Evolutionary conservation across 2,797 vertebrate genomes (phyloP).

Genomic region (Myotis daubentonii): DNA sequence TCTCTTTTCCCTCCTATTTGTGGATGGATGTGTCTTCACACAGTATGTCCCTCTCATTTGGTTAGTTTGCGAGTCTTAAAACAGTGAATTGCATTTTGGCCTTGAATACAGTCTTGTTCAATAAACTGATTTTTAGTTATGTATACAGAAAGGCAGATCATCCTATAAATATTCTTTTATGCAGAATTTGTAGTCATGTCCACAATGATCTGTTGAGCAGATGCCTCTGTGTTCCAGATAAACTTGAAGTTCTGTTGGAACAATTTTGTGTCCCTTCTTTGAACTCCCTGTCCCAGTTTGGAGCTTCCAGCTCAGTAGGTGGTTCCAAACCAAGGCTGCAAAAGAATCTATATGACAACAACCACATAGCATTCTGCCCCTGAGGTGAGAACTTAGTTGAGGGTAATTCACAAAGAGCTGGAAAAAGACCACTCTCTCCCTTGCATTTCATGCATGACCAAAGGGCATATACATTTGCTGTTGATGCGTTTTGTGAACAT

Average conservation of each 20-base stretch:
- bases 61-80: neutral
- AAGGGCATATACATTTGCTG: constrained; percentile 61
- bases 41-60: neutral
- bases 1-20: neutral
- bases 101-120: constrained; percentile 44
- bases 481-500: constrained; percentile 65
- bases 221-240: constrained; percentile 1
- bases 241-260: constrained; percentile 32
- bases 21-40: neutral
- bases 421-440: constrained; percentile 45
- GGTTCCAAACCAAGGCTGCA: constrained; percentile 23
- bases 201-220: constrained; percentile 19
- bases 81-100: constrained; percentile 11
- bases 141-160: neutral
- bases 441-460: constrained; percentile 35
- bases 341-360: constrained; percentile 27
- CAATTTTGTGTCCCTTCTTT: neutral
- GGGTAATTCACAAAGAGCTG: constrained; percentile 54
- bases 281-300: constrained; percentile 54
- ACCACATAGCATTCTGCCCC: constrained; percentile 31
- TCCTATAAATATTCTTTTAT: constrained; percentile 37
- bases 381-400: constrained; percentile 57
- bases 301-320: constrained; percentile 42
- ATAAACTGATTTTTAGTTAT: constrained; percentile 20
- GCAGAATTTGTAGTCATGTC: constrained; percentile 16